Evolutionary conservation across 2,888 invertebrate genomes (phyloP).

Genomic region (Meghimatium bilineatum): DNA sequence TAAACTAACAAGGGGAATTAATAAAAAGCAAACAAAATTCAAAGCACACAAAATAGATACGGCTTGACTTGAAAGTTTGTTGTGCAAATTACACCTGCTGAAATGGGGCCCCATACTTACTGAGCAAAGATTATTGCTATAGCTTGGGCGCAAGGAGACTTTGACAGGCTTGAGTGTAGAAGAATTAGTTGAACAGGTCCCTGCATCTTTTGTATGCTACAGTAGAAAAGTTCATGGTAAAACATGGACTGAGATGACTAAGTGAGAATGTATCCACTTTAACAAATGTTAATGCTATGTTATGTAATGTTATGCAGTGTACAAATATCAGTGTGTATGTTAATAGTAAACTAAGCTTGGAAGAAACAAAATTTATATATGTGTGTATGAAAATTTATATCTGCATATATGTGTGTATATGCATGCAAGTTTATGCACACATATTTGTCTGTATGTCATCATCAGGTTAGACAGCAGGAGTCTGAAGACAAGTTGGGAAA

Average conservation of each 20-base stretch:
- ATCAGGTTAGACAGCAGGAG: no score
- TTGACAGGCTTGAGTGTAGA: slow-evolving; percentile 23
- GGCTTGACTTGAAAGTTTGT: neutral
- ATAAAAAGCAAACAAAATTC: neutral
- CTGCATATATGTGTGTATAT: no score
- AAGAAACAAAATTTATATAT: neutral
- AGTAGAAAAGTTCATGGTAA: slow-evolving; percentile 4
- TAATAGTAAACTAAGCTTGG: neutral
- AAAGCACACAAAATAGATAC: neutral
- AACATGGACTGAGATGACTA: neutral
- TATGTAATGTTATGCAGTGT: neutral
- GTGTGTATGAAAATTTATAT: neutral
- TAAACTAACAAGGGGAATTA: neutral
- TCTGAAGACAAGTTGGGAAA: no score
- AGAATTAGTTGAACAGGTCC: slow-evolving; percentile 22
- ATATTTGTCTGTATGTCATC: no score
- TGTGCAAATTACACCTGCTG: neutral
- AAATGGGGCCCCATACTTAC: slow-evolving; percentile 26
- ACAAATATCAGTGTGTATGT: neutral
- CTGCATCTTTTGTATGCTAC: slow-evolving; percentile 40
- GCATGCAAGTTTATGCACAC: no score
- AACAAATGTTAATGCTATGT: neutral
- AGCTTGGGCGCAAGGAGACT: slow-evolving; percentile 4
- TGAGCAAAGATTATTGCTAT: slow-evolving; percentile 5
- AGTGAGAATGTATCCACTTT: neutral